Evolutionary conservation across 1,140 invertebrate genomes (phyloP).

Genomic region (Drosophila erecta): DNA sequence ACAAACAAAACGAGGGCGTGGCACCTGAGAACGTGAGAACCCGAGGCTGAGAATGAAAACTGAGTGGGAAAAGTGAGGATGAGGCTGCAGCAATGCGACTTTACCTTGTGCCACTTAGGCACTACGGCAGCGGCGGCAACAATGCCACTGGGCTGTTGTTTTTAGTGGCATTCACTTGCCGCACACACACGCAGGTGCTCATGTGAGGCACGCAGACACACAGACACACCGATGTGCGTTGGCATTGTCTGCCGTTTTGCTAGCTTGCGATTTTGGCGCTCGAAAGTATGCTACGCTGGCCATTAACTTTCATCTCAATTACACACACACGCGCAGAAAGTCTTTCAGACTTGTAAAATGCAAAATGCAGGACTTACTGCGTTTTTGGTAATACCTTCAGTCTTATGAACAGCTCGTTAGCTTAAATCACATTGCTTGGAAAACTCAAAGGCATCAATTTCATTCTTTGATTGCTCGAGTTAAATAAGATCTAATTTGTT

Average conservation of each 20-base stretch:
- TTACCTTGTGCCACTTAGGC: conserved; percentile 81
- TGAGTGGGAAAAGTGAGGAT: conserved; percentile 2
- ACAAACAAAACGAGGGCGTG: conserved; percentile 52
- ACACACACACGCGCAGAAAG: conserved; percentile 48
- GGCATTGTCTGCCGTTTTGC: conserved; percentile 77
- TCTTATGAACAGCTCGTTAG: not conserved
- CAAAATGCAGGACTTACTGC: not conserved
- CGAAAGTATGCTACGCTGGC: conserved; percentile 73
- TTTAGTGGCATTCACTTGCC: conserved; percentile 65
- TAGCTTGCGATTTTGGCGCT: conserved; percentile 73
- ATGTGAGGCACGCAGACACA: conserved; percentile 3
- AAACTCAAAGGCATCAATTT: not conserved
- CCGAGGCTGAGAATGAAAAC: conserved; percentile 28
- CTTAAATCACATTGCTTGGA: not conserved
- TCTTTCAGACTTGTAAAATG: not conserved
- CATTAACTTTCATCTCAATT: conserved; percentile 83
- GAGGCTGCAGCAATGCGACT: conserved; percentile 57
- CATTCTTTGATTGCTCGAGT: not conserved
- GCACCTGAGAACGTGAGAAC: conserved; percentile 32
- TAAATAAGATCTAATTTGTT: not conserved
- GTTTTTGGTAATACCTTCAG: not conserved
- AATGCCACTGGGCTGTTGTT: conserved; percentile 44
- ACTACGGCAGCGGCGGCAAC: conserved; percentile 48
- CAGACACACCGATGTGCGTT: conserved; percentile 16
- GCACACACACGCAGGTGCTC: conserved; percentile 13